Base-by-base conservation (phyloP, 2,888 invertebrate genomes). In the Andrena marginata region DNA sequence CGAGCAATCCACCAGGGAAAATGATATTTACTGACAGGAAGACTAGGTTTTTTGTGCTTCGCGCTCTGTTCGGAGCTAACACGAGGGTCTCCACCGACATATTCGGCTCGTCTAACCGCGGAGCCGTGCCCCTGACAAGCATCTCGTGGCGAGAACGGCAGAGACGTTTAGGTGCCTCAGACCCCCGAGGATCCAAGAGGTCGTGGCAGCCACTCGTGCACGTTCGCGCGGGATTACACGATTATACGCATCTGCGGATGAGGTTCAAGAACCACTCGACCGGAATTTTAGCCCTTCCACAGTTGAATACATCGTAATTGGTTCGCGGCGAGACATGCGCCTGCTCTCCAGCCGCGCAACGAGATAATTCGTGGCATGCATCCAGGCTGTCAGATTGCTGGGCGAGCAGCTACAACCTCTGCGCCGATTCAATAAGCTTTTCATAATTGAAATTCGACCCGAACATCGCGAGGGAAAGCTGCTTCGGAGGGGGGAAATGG, bases 241-340 rank as follows among this genome's bases (percentile, higher is more conserved):
- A 91, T 91, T 91, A 90, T 91, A 90, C 90, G 83, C 89, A 89
- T 90, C 90, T 91, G 91, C 85, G 91, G 91, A 90, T 91, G 91
- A 91, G 91, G 89, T 89, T 90, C 91, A 90, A 91, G 91, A 88
- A 87, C 89, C 90, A 90, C 91, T 90, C 90, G 89, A 84, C 86
- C 86, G 87, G 91, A 90, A 91, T 89, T 90, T 89, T 89, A 87
- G 90, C 89, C 85, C 86, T 84, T 88, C 84, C 80, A 87, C 87
- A 84, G 82, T 84, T 88, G 90, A 91, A 91, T 90, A 87, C 89
- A 84, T 88, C 89, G 89, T 91, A 91, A 91, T 90, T 91, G 91
- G 89, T 89, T 91, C 90, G 89, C 85, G 75, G 82, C 77, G 85
- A 84, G 85, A 89, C 86, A 85, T 72, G 82, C 74, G 77, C 75